phyloP scores from a whole-genome alignment of 2,113 vertebrate species.

The Tautogolabrus adspersus region DNA sequence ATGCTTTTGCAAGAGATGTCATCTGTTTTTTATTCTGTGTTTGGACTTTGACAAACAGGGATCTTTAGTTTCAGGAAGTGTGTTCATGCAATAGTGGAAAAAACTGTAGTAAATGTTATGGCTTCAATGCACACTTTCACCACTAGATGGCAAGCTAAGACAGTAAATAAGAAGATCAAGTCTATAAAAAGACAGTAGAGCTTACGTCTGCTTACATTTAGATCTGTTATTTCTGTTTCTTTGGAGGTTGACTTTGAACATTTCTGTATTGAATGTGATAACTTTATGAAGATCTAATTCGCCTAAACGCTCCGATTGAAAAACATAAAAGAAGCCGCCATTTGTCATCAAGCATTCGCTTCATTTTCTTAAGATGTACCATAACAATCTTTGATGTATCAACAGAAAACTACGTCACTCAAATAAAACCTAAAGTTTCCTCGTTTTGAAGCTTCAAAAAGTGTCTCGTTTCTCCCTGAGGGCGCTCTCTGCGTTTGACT shows the following conservation, averaged over 20 bases:
- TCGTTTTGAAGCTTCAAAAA: conserved; percentile 63
- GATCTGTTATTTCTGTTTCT: neutral
- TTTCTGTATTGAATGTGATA: neutral
- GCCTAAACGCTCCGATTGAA: neutral
- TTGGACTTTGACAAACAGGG: too few species aligned
- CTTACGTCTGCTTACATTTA: neutral
- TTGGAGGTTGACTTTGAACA: neutral
- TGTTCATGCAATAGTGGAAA: too few species aligned
- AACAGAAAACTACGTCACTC: neutral
- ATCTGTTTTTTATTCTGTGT: too few species aligned
- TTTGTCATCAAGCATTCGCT: neutral
- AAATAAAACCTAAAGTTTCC: conserved; percentile 34
- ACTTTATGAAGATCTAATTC: neutral
- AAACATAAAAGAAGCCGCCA: neutral
- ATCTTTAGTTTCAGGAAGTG: too few species aligned
- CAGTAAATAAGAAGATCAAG: conserved; percentile 31
- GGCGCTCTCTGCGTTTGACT: conserved; percentile 79
- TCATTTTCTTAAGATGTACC: neutral
- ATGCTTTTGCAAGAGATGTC: too few species aligned
- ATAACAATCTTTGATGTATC: neutral
- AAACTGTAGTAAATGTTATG: too few species aligned
- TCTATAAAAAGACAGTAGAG: neutral
- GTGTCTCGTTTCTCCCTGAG: conserved; percentile 66
- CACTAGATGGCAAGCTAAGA: conserved; percentile 78
- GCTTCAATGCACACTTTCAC: conserved; percentile 24